Conservation (phyloP, 2,797 vertebrate species). For the Strix occidentalis region DNA sequence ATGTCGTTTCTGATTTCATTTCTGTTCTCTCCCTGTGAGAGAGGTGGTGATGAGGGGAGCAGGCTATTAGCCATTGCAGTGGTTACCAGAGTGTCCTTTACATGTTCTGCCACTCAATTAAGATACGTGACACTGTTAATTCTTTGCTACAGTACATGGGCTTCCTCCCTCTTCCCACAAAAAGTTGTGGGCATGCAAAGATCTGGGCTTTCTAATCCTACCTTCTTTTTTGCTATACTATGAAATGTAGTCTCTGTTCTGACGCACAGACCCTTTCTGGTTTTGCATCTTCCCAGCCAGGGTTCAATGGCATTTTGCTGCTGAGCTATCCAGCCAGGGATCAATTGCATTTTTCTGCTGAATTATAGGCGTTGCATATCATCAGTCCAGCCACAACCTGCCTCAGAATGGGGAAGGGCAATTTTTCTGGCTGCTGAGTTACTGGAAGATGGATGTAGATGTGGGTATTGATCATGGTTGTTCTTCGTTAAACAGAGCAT, state of each 20-base stretch:
- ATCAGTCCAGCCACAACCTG: background rate
- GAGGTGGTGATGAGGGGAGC: background rate
- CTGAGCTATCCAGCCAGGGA: background rate
- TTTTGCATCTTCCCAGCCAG: background rate
- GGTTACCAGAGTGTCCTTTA: background rate
- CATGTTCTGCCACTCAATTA: background rate
- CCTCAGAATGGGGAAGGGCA: background rate
- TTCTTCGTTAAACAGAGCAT: background rate
- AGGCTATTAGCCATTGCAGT: background rate
- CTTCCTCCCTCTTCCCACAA: background rate
- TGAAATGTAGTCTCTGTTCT: background rate
- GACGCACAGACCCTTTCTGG: background rate
- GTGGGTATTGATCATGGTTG: background rate
- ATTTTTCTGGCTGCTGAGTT: background rate
- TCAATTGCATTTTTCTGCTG: background rate
- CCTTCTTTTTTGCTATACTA: background rate
- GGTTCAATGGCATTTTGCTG: background rate
- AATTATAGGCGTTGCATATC: background rate
- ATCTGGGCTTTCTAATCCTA: background rate
- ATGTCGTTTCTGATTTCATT: background rate
- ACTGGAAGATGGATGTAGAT: background rate
- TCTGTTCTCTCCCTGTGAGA: background rate
- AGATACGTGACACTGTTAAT: background rate
- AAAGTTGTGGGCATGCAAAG: background rate
- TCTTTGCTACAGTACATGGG: background rate